Percentiles rank a stretch among this genome's conserved stretches.
Evolutionary conservation across 1,140 invertebrate species (phyloP).

Genomic region (Dreissena rostriformis): DNA sequence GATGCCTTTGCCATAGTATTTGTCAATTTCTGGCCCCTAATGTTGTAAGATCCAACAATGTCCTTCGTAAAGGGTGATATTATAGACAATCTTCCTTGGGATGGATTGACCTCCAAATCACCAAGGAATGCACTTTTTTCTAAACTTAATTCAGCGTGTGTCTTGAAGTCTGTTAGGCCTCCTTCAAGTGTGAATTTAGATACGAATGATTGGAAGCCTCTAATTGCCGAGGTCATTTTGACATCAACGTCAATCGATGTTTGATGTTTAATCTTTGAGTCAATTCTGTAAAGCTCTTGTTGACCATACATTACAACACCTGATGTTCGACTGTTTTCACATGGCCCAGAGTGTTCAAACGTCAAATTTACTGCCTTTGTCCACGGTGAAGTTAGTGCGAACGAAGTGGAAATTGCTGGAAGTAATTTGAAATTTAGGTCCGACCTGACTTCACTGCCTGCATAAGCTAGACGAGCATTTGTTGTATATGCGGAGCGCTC

Average conservation of each 20-base stretch:
- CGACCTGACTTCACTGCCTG: too few species aligned
- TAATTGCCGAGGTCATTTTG: neutral
- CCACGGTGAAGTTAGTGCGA: neutral
- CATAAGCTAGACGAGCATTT: too few species aligned
- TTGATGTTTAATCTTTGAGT: neutral
- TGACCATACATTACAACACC: neutral
- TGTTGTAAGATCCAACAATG: constrained; percentile 12
- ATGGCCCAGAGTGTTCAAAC: neutral
- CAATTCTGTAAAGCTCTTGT: neutral
- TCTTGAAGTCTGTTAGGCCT: neutral
- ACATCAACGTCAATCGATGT: neutral
- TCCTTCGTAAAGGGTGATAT: constrained; percentile 2
- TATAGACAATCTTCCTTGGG: neutral
- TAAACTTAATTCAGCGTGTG: neutral
- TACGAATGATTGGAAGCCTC: neutral
- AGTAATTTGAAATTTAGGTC: too few species aligned
- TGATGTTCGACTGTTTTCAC: neutral
- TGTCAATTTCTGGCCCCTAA: too few species aligned
- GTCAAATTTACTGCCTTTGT: constrained; percentile 18
- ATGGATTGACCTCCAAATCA: neutral
- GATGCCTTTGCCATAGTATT: too few species aligned
- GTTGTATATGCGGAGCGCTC: too few species aligned
- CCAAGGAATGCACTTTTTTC: neutral
- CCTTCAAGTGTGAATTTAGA: neutral
- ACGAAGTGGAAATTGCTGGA: too few species aligned